phyloP scores from a whole-genome alignment of 2,797 vertebrate species.

The Syngnathus acus region DNA sequence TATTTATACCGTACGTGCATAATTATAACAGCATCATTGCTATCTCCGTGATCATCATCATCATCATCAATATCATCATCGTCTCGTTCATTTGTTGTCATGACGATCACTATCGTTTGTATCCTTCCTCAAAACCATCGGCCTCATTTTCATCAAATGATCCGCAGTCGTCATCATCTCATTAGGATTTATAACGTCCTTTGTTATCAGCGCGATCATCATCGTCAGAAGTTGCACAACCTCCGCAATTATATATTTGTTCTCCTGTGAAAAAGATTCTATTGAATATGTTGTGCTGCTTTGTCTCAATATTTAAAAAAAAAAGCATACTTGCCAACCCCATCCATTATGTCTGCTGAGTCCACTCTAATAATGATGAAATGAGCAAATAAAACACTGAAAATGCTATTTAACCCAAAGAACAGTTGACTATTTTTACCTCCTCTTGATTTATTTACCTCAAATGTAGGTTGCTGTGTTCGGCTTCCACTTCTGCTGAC shows the following conservation, averaged over 20 bases:
- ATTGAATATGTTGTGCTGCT: background rate
- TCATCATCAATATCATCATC: background rate
- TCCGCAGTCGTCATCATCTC: background rate
- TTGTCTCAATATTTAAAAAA: background rate
- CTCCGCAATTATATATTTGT: background rate
- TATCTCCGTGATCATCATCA: background rate
- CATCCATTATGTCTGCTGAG: slow-evolving; percentile 9
- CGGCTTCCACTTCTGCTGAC: slow-evolving; percentile 52
- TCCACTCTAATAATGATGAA: slow-evolving; percentile 1
- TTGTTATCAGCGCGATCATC: background rate
- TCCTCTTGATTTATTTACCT: slow-evolving; percentile 48
- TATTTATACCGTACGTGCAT: background rate
- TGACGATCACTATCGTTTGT: slow-evolving; percentile 1
- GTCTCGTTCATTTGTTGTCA: background rate
- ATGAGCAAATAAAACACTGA: slow-evolving; percentile 1
- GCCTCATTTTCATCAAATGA: background rate
- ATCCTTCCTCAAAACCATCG: background rate
- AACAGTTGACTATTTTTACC: slow-evolving; percentile 42
- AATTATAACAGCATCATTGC: background rate
- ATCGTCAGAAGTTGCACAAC: background rate
- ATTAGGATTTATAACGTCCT: background rate
- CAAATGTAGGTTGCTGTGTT: slow-evolving; percentile 52
- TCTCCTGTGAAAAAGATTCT: background rate
- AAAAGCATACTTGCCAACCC: background rate
- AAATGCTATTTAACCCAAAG: slow-evolving; percentile 29